phyloP scores from a whole-genome alignment of 2,113 vertebrate genomes.

The Zapus hudsonius region DNA sequence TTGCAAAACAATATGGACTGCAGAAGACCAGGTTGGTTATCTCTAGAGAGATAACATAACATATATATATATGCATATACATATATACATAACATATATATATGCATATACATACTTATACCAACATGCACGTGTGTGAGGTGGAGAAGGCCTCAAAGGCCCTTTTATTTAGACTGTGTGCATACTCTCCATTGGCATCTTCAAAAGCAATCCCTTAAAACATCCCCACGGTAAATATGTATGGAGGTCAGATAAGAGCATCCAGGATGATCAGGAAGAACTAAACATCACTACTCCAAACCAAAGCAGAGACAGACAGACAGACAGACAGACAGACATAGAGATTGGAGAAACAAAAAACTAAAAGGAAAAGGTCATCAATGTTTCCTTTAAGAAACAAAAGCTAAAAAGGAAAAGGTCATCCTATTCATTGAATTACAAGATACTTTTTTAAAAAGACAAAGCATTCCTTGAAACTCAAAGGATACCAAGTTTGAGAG shows the following conservation, averaged over 20 bases:
- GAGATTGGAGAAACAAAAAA: too few relatives aligned
- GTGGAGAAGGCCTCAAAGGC: background rate
- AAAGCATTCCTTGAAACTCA: conserved; percentile 3
- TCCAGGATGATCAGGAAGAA: background rate
- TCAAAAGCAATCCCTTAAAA: conserved; percentile 19
- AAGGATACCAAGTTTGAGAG: background rate
- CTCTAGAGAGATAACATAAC: background rate
- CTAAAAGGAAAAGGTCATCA: background rate
- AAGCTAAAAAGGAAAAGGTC: conserved; percentile 12
- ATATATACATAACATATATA: background rate
- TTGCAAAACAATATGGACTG: accelerated
- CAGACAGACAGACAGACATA: too few relatives aligned
- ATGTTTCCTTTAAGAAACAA: conserved; percentile 47
- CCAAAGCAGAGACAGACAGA: background rate
- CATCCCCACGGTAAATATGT: background rate
- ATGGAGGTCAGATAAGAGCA: background rate
- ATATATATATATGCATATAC: background rate
- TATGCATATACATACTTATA: background rate
- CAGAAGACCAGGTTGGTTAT: background rate
- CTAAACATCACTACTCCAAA: background rate
- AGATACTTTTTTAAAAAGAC: background rate
- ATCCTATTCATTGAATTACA: background rate
- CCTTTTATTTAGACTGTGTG: background rate
- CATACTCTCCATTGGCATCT: background rate
- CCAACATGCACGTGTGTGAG: background rate